Percentiles rank a stretch among this genome's conserved stretches.
phyloP scores from a whole-genome alignment of 2,113 vertebrate genomes.

The Poicephalus gulielmi region DNA sequence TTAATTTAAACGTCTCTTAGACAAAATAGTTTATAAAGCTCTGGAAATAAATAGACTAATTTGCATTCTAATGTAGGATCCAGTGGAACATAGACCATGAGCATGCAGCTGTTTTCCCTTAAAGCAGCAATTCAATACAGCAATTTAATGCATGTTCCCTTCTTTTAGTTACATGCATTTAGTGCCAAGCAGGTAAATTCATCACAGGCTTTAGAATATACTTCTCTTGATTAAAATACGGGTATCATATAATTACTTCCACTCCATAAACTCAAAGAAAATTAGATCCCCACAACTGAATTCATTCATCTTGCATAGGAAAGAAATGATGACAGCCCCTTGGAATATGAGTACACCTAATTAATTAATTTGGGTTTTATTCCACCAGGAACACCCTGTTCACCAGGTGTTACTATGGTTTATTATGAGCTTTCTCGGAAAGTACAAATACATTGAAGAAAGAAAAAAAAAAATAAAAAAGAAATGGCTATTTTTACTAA shows the following conservation, averaged over 20 bases:
- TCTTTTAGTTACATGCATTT: conserved; percentile 1
- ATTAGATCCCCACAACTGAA: not conserved
- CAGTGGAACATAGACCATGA: not conserved
- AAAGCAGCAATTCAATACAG: conserved; percentile 34
- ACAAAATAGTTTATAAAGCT: conserved; percentile 32
- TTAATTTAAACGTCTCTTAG: not conserved
- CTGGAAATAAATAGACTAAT: conserved; percentile 49
- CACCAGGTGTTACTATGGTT: not conserved
- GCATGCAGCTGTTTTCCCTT: conserved; percentile 21
- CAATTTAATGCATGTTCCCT: conserved; percentile 29
- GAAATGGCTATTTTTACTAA: not conserved
- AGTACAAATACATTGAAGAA: not conserved
- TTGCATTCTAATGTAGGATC: conserved; percentile 36
- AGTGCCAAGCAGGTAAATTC: conserved; percentile 39
- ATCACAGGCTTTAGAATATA: not conserved
- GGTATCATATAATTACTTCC: conserved; percentile 20
- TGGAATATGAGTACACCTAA: not conserved
- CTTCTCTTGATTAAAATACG: conserved; percentile 53
- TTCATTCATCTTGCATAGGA: not conserved
- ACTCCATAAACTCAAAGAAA: not conserved
- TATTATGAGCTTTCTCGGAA: not conserved
- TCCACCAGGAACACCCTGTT: not conserved
- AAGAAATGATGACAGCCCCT: not conserved
- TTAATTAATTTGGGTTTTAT: not conserved
- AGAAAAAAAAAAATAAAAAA: not conserved